These are phyloP conservation scores for Cantharis nigra DNA, from an alignment of 2,888 invertebrate genomes.

Conservation along the genomic window DNA sequence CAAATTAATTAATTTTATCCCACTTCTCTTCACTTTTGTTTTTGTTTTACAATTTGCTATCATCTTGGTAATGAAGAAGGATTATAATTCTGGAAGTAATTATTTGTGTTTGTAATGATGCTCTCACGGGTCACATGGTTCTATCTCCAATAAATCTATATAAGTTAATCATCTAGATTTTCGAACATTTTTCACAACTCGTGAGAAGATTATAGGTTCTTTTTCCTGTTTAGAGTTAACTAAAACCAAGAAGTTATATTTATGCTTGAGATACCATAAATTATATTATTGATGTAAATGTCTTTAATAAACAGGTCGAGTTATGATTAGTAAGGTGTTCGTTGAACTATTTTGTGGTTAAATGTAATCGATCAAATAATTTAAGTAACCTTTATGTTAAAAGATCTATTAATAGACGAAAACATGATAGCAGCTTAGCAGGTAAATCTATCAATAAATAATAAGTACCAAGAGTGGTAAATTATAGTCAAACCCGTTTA, in stretches of 20 bases:
- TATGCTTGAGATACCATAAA: not conserved
- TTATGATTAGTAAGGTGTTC: not conserved
- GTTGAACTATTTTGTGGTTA: not conserved
- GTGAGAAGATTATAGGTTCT: not conserved
- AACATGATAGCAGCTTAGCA: conserved; percentile 3
- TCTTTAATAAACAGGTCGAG: not conserved
- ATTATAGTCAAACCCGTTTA: conserved; percentile 39
- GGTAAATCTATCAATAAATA: conserved; percentile 32
- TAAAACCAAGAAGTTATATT: not conserved
- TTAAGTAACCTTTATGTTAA: not conserved
- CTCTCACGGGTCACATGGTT: not conserved
- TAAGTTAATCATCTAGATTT: not conserved
- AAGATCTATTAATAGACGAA: conserved; percentile 6
- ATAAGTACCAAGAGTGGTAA: conserved; percentile 24
- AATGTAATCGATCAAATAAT: conserved; percentile 20
- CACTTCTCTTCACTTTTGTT: no score
- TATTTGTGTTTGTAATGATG: not conserved
- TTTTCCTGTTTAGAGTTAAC: not conserved
- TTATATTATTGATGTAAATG: no score
- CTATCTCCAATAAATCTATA: not conserved
- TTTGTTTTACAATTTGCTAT: no score
- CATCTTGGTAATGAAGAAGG: not conserved
- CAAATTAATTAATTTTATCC: no score
- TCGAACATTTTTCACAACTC: not conserved
- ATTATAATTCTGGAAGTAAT: not conserved